Evolutionary conservation across 2,113 vertebrate species (phyloP).

Genomic region (Entelurus aequoreus): DNA sequence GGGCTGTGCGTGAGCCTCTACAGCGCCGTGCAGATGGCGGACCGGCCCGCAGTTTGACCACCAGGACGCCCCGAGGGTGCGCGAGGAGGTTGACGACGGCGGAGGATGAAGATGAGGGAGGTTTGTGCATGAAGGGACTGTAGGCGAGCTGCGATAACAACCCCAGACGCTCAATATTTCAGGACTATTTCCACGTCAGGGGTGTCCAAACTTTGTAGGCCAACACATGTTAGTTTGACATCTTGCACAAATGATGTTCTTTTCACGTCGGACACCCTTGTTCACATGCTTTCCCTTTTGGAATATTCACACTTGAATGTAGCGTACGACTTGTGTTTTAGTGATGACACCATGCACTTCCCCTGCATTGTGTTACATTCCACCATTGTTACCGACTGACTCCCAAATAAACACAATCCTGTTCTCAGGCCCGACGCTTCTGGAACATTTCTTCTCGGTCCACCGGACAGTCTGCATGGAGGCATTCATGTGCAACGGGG

Average conservation of each 20-base stretch:
- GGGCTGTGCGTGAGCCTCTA: slow-evolving; percentile 61
- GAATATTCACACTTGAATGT: neutral
- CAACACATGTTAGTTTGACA: too few species aligned
- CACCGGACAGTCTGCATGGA: too few species aligned
- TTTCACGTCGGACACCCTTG: too few species aligned
- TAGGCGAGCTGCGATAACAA: too few species aligned
- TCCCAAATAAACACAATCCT: neutral
- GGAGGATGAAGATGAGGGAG: neutral
- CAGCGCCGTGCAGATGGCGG: slow-evolving; percentile 57
- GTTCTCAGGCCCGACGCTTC: neutral
- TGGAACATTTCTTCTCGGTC: neutral
- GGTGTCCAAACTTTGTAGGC: neutral
- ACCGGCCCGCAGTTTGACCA: neutral
- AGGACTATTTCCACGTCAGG: neutral
- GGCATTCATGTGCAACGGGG: neutral
- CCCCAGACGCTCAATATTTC: neutral
- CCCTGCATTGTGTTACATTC: neutral
- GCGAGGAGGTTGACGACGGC: neutral
- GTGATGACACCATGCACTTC: neutral
- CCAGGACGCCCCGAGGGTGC: neutral
- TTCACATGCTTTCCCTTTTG: too few species aligned
- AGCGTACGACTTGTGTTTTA: neutral
- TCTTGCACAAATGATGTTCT: too few species aligned
- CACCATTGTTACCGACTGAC: neutral
- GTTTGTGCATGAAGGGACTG: too few species aligned